Conservation (phyloP, 2,888 invertebrate species). For the Rhagonycha lutea region DNA sequence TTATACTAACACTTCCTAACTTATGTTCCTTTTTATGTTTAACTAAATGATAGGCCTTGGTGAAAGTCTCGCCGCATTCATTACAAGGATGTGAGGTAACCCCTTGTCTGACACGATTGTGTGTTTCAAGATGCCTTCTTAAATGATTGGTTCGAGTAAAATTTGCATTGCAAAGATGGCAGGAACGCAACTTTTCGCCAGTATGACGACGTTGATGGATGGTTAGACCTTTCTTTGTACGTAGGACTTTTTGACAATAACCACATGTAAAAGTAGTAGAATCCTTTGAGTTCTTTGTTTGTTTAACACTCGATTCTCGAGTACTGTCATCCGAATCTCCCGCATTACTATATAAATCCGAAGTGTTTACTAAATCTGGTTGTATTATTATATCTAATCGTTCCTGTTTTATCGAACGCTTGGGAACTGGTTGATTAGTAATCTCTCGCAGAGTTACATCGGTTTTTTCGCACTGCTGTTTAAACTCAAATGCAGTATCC, state of each 20-base stretch:
- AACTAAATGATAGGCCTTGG: constrained; percentile 37
- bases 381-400: constrained; percentile 39
- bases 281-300: constrained; percentile 37
- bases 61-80: constrained; percentile 41
- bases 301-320: constrained; percentile 19
- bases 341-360: constrained; percentile 35
- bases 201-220: constrained; percentile 49
- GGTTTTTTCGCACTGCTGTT: constrained; percentile 53
- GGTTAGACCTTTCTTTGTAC: constrained; percentile 47
- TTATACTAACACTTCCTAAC: constrained; percentile 11
- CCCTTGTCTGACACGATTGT: constrained; percentile 40
- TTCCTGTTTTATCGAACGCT: constrained; percentile 27
- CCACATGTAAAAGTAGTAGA: constrained; percentile 40
- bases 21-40: constrained; percentile 41
- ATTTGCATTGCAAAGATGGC: constrained; percentile 48
- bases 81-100: constrained; percentile 36
- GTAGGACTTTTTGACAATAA: constrained; percentile 47
- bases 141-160: constrained; percentile 50
- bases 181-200: constrained; percentile 48
- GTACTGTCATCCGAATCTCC: constrained; percentile 31
- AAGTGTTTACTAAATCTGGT: constrained; percentile 34
- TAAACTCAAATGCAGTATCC: constrained; percentile 51
- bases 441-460: constrained; percentile 47
- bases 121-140: constrained; percentile 48
- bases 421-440: constrained; percentile 19